Conservation (phyloP, 2,888 invertebrate species). For the Limnephilus marmoratus region DNA sequence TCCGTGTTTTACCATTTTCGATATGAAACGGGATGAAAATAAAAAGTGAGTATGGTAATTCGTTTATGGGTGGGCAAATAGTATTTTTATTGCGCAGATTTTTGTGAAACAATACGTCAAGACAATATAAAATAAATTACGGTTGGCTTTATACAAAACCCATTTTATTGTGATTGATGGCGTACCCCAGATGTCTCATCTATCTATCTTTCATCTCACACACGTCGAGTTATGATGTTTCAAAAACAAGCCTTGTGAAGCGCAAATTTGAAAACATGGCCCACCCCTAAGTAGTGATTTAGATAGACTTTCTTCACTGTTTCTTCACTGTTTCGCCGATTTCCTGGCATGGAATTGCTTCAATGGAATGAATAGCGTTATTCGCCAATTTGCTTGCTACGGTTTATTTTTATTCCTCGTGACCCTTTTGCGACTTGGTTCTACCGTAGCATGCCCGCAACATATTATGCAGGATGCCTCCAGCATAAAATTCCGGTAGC, state of each 20-base stretch:
- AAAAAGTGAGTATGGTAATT: not conserved
- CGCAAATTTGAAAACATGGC: not conserved
- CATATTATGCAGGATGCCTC: not conserved
- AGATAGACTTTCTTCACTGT: constrained; percentile 1
- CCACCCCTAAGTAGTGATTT: not conserved
- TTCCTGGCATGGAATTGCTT: not conserved
- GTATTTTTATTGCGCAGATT: not conserved
- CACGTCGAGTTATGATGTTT: not conserved
- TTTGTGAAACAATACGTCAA: constrained; percentile 29
- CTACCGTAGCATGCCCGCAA: not conserved
- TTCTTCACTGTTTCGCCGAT: constrained; percentile 17
- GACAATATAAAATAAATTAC: constrained; percentile 23
- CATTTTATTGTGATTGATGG: constrained; percentile 35
- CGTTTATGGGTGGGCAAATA: not conserved
- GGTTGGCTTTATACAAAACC: not conserved
- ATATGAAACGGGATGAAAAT: not conserved
- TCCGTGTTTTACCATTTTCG: not conserved
- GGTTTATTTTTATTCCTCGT: not conserved
- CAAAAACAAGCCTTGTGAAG: not conserved
- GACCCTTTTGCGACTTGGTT: not conserved
- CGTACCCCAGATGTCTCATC: not conserved
- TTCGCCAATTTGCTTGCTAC: not conserved
- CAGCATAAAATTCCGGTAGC: not conserved
- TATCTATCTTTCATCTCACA: not conserved
- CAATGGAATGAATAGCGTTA: not conserved